These are phyloP conservation scores for Epinephelus awoara DNA, from an alignment of 2,797 vertebrate genomes.

Conservation along the genomic window DNA sequence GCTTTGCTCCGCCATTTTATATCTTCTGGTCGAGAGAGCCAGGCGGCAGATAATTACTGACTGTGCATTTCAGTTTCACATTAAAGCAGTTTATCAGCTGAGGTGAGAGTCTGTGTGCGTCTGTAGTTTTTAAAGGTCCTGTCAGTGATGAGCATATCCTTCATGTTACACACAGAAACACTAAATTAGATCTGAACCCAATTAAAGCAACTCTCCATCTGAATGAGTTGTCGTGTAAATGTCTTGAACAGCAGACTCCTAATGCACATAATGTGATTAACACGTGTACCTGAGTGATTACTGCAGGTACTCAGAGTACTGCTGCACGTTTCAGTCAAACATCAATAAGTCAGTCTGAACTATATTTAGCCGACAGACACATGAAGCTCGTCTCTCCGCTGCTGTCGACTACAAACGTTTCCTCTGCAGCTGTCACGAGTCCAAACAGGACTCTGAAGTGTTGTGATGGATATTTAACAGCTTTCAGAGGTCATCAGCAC, in stretches of 20 bases:
- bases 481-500: background rate
- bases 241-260: too few species aligned
- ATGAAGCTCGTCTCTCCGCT: too few species aligned
- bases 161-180: background rate
- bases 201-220: constrained; percentile 3
- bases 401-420: background rate
- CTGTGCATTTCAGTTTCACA: too few species aligned
- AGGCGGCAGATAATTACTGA: too few species aligned
- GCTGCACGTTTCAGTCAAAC: background rate
- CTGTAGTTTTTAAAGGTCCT: too few species aligned
- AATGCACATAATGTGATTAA: background rate
- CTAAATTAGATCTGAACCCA: background rate
- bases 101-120: too few species aligned
- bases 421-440: background rate
- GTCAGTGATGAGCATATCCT: background rate
- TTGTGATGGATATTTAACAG: background rate
- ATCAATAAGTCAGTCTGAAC: background rate
- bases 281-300: background rate
- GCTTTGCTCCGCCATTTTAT: too few species aligned
- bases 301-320: constrained; percentile 9
- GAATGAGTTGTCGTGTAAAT: too few species aligned
- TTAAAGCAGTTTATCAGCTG: too few species aligned
- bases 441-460: background rate
- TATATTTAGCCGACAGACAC: constrained; percentile 24
- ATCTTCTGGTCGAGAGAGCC: too few species aligned